A percentile compares a stretch with the other conserved stretches of the same genome.
Conservation (phyloP, 2,888 invertebrate genomes). For the Trisateles emortualis region DNA sequence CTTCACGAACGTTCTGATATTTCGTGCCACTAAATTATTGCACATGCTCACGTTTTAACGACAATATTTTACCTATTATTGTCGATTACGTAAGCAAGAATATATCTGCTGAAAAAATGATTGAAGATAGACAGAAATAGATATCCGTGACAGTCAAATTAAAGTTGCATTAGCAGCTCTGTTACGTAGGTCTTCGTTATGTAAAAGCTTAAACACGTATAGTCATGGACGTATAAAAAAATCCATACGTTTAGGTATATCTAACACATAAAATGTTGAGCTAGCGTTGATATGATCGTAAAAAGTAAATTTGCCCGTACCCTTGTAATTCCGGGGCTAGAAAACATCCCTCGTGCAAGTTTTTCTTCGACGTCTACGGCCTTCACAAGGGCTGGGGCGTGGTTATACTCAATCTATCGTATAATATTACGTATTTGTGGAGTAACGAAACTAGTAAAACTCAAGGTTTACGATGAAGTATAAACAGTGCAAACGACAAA, state of each 20-base stretch:
- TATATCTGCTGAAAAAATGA: background rate
- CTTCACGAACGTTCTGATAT: slow-evolving; percentile 7
- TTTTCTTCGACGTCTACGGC: slow-evolving; percentile 48
- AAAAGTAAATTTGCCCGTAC: slow-evolving; percentile 53
- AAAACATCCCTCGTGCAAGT: slow-evolving; percentile 43
- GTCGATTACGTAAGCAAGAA: background rate
- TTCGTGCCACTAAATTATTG: slow-evolving; percentile 10
- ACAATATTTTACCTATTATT: background rate
- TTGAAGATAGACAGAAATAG: no score
- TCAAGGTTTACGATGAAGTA: slow-evolving; percentile 9
- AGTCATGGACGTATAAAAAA: no score
- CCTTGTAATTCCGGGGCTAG: slow-evolving; percentile 48
- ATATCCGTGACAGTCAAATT: slow-evolving; percentile 3
- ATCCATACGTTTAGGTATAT: no score
- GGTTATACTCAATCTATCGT: slow-evolving; percentile 43
- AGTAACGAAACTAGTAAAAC: slow-evolving; percentile 10
- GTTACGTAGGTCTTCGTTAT: background rate
- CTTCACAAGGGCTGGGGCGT: slow-evolving; percentile 49
- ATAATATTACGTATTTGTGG: slow-evolving; percentile 17
- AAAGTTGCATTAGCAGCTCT: slow-evolving; percentile 19
- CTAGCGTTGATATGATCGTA: slow-evolving; percentile 53
- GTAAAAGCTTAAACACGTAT: background rate
- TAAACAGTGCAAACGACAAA: background rate
- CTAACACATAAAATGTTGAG: slow-evolving; percentile 42
- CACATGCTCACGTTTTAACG: background rate